Base-by-base conservation (phyloP, 1,140 invertebrate genomes). In the Drosophila bocki region DNA sequence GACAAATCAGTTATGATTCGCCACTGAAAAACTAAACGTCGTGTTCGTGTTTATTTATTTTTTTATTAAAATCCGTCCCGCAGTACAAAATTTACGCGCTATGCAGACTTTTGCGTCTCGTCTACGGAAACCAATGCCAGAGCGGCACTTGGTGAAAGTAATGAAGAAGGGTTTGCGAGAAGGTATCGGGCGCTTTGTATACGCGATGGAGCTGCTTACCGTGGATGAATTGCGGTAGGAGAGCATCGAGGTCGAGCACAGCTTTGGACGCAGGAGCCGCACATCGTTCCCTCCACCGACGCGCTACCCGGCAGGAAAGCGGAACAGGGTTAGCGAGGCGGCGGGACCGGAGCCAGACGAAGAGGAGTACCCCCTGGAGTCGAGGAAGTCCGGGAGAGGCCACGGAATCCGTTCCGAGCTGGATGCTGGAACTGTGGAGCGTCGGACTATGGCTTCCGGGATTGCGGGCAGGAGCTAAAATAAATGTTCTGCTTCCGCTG, bases 201-300 rank as follows among this genome's bases (percentile, higher is more conserved):
- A 44, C n/a, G n/a, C 41, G 8, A 44, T 44, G 41, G n/a, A 17
- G n/a, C 41, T 44, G 5, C 41, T 44, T 8, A 44, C n/a, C 3
- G 41, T 44, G n/a, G 41, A 44, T 11, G 41, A 44, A n/a, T 5
- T 44, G n/a, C n/a, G 42, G 42, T n/a, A 42, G 42, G 42, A 44
- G 42, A 44, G 17, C 6, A 8, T 19, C 11, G 3, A 35, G 11
- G 35, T 35, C 1, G 1, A 33, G 32, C 32, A 7, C 32, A 35
- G 9, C 11, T 35, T 35, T 11, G 35, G 35, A 35, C 3, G 35
- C 35, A 5, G 42, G 8, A 11, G 8, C 8, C 7, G 39, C 0
- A 17, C n/a, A 1, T 9, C 17, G 0, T 12, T 45, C 17, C 15
- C 15, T 8, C 39, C 39, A n/a, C 1, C 37, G 37, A 39, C 37